A percentile compares a stretch with the other conserved stretches of the same genome.
Evolutionary conservation across 2,113 vertebrate genomes (phyloP).

Genomic region (Hyaena hyaena): DNA sequence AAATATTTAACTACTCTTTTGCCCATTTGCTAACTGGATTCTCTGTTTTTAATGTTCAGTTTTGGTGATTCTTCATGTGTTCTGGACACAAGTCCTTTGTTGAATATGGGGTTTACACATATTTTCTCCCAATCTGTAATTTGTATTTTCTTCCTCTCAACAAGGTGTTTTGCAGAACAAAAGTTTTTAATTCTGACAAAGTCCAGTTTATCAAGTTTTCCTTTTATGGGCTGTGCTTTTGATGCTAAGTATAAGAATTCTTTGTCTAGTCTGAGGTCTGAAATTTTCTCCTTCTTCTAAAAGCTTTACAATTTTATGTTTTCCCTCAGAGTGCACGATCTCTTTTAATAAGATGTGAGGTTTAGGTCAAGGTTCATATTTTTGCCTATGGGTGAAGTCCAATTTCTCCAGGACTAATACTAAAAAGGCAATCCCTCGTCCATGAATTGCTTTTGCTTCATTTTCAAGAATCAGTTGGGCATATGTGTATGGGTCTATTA

Average conservation of each 20-base stretch:
- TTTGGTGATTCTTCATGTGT: background rate
- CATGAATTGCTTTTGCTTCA: background rate
- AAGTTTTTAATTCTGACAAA: background rate
- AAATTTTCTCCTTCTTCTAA: slow-evolving; percentile 5
- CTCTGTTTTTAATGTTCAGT: background rate
- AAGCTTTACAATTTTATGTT: background rate
- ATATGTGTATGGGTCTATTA: background rate
- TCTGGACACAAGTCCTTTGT: background rate
- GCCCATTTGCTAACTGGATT: background rate
- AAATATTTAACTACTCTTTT: background rate
- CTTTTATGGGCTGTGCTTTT: background rate
- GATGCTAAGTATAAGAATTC: background rate
- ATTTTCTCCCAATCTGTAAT: background rate
- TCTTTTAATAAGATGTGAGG: background rate
- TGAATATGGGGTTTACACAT: background rate
- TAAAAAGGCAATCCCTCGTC: background rate
- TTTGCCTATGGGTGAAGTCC: background rate
- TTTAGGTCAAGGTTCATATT: background rate
- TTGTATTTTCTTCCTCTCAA: background rate
- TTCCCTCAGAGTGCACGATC: background rate
- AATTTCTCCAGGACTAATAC: background rate
- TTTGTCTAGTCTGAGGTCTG: background rate
- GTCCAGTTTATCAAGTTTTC: background rate
- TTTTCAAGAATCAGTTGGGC: background rate
- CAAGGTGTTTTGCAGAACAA: background rate